Evolutionary conservation across 2,888 invertebrate species (phyloP), one percentile per base, ranked within the genome.

Genomic region (Lepeophtheirus nordmannii): DNA sequence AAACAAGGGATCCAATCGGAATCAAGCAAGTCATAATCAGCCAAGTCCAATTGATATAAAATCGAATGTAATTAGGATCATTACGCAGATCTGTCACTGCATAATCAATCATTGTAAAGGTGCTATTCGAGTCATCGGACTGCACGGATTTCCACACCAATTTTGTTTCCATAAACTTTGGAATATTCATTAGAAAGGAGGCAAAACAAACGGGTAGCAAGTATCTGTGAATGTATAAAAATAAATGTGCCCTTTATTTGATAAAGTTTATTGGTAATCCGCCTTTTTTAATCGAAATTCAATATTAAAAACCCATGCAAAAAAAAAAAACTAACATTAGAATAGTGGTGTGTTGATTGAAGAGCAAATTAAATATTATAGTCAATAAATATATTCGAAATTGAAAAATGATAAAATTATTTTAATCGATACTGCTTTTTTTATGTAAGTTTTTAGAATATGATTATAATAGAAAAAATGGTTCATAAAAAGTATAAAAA

Each of bases 41-140:
- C 22, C 63, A 22, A 14, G 63, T 63, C 63, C 63, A 63, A 53
- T 63, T 63, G 56, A 63, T 63, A 53, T 63, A 63, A n/a, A 63
- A 63, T n/a, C 56, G 63, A 38, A 63, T 63, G 56, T 63, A 63
- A 53, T 63, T 37, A 7, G 63, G 63, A n/a, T 63, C 56, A 5
- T 56, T 53, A 23, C 63, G 63, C 1, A 63, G 38, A 11, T 41
- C 63, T 12, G 63, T 30, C 22, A 56, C 56, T 22, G 17, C 56
- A 39, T 38, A 38, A n/a, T 37, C 61, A 10, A 63, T 46, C 8
- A 46, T 53, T 14, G 53, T 22, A n/a, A 37, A 22, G 1, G 41
- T 53, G 8, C 20, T 30, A 46, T 63, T n/a, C 5, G 20, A 17
- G 14, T 46, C 56, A 8, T 56, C 30, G 9, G 62, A 40, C n/a